A percentile compares a stretch with the other conserved stretches of the same genome.
These are phyloP conservation scores for Campoletis sonorensis DNA, from an alignment of 1,140 invertebrate genomes.

Conservation along the genomic window DNA sequence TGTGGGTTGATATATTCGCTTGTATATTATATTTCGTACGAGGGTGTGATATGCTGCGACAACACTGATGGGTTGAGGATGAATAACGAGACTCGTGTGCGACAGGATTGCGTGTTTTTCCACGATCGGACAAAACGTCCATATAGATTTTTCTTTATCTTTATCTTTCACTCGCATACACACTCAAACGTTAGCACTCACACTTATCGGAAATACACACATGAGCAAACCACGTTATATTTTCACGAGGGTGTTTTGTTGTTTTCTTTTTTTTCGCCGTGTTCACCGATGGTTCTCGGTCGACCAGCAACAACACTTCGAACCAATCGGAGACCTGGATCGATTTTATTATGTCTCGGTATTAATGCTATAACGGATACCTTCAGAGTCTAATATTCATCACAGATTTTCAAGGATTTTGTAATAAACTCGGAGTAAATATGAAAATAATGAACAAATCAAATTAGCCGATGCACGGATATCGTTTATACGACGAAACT, in stretches of 20 bases:
- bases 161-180: background rate
- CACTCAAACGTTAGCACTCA: background rate
- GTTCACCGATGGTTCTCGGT: too few relatives aligned
- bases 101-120: conserved; percentile 17
- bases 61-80: background rate
- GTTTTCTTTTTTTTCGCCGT: too few relatives aligned
- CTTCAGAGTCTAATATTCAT: too few relatives aligned
- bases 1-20: background rate
- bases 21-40: background rate
- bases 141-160: background rate
- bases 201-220: background rate
- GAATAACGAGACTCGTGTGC: background rate
- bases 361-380: too few relatives aligned
- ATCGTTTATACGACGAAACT: conserved; percentile 6
- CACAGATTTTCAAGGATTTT: background rate
- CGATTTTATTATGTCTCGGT: too few relatives aligned
- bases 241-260: too few relatives aligned
- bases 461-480: background rate
- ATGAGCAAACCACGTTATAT: too few relatives aligned
- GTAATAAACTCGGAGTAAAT: background rate
- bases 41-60: background rate
- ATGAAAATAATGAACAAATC: background rate
- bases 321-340: too few relatives aligned
- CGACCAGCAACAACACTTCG: too few relatives aligned
- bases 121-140: background rate